Percentiles rank a stretch among this genome's conserved stretches.
phyloP scores from a whole-genome alignment of 2,888 invertebrate genomes.

The Tiliacea citrago region DNA sequence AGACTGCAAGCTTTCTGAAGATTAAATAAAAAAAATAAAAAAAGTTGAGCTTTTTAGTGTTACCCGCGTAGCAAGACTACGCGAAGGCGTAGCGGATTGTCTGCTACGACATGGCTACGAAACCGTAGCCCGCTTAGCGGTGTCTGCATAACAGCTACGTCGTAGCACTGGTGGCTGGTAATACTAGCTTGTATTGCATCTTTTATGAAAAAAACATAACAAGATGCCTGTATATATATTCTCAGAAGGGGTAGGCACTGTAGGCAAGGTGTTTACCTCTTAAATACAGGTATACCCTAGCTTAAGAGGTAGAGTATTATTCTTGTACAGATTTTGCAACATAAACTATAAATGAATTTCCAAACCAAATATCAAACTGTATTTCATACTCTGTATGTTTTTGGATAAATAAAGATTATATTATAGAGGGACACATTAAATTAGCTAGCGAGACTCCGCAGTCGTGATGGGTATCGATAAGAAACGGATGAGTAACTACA shows the following conservation, averaged over 20 bases:
- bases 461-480: neutral
- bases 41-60: neutral
- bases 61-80: neutral
- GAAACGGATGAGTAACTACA: neutral
- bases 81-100: neutral
- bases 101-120: slow-evolving; percentile 23
- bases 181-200: neutral
- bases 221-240: neutral
- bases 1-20: neutral
- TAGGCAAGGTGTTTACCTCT: too few relatives aligned
- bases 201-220: neutral
- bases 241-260: neutral
- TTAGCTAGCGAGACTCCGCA: neutral
- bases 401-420: too few relatives aligned
- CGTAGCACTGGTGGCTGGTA: slow-evolving; percentile 21
- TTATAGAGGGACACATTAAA: neutral
- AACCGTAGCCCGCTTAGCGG: slow-evolving; percentile 25
- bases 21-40: neutral
- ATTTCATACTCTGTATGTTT: too few relatives aligned
- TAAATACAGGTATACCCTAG: too few relatives aligned
- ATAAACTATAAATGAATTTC: too few relatives aligned
- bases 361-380: too few relatives aligned
- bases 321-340: too few relatives aligned
- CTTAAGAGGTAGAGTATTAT: too few relatives aligned
- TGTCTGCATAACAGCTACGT: slow-evolving; percentile 7